Conservation (phyloP, 2,113 vertebrate species). For the Ophiodon elongatus region DNA sequence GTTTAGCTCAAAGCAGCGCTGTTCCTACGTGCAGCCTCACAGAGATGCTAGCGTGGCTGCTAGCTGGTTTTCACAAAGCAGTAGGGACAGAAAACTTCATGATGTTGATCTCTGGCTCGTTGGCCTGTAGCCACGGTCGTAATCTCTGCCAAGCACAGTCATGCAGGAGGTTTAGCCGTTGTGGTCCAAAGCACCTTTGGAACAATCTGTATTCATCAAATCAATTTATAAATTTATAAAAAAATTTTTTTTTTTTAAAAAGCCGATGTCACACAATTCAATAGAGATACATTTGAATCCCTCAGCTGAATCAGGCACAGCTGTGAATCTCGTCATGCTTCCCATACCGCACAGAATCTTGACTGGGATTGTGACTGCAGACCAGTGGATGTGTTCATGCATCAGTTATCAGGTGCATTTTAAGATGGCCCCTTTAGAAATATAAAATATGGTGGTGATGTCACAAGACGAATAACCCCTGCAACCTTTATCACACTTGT, state of each 20-base stretch:
- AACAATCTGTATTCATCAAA: constrained; percentile 53
- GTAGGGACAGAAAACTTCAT: background rate
- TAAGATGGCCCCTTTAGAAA: constrained; percentile 6
- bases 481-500: constrained; percentile 1
- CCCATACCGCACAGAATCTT: constrained; percentile 16
- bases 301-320: constrained; percentile 33
- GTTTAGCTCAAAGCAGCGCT: background rate
- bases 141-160: constrained; percentile 19
- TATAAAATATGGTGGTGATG: background rate
- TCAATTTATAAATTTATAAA: constrained; percentile 32
- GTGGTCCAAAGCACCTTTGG: constrained; percentile 29
- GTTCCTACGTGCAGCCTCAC: background rate
- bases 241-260: too few relatives aligned
- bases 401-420: constrained; percentile 34
- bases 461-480: background rate
- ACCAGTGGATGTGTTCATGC: constrained; percentile 31
- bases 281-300: constrained; percentile 12
- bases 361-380: constrained; percentile 4
- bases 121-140: constrained; percentile 3
- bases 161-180: constrained; percentile 9
- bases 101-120: background rate
- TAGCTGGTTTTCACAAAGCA: background rate
- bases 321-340: constrained; percentile 10
- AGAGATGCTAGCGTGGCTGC: background rate
- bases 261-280: constrained; percentile 19